Evolutionary conservation across 1,140 invertebrate genomes (phyloP), one percentile per base, ranked within the genome.

Genomic region (Tenebrio molitor): DNA sequence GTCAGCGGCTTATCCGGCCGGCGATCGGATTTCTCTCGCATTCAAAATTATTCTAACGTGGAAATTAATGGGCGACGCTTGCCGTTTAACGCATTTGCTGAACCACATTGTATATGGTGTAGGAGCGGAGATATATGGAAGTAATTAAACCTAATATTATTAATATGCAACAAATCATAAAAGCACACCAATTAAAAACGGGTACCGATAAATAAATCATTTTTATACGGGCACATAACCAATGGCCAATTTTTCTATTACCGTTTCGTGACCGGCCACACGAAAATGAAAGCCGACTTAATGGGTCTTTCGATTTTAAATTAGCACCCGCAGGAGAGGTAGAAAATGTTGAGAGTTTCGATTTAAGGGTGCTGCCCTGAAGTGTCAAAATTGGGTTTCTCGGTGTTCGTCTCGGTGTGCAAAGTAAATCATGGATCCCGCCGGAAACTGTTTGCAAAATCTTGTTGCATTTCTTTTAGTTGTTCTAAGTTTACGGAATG

Each of bases 151-250:
- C 10, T 23, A 21, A 17, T 58, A 29, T 14, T 21, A 53, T 25
- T 58, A 58, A 58, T 58, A 58, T 58, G 50, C 23, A 58, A 29
- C 50, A 58, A 58, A 58, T 58, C 50, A 58, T 58, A 58, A 58
- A 58, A 58, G 17, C 50, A 25, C 23, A 29, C 21, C 50, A 58
- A 58, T 58, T 58, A 58, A 58, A 58, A 58, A 25, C 21, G n/a
- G 0, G 50, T 39, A 29, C 23, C 50, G 29, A 58, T 58, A 58
- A 58, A 58, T 58, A 58, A 58, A 58, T 58, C 50, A 58, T 12
- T 39, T 39, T 39, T 39, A 39, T 29, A 58, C 29, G 7, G 10
- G 2, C 23, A 14, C 29, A 53, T 53, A 53, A 53, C 50, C 21
- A 58, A 50, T 50, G 44, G 44, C 21, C 44, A 50, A 58, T 58